phyloP scores from a whole-genome alignment of 2,888 invertebrate species.

The Crossocerus cetratus region DNA sequence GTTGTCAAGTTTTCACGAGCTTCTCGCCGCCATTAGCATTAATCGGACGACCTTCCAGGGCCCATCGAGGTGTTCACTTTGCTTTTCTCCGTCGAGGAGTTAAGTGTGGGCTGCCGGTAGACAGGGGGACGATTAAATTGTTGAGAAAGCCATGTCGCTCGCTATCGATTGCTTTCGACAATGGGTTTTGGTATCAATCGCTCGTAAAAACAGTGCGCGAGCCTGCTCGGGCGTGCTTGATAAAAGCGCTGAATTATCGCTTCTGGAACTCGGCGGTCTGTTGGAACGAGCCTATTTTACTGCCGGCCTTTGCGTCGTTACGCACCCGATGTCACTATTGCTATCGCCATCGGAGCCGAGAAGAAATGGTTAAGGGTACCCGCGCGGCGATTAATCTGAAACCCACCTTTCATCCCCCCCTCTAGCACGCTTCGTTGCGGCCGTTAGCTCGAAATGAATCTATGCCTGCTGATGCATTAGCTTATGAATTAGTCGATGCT shows the following conservation, averaged over 20 bases:
- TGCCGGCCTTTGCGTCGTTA: constrained; percentile 35
- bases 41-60: no score
- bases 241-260: constrained; percentile 56
- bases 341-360: constrained; percentile 18
- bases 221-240: constrained; percentile 49
- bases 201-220: constrained; percentile 46
- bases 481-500: background rate
- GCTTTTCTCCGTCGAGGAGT: no score
- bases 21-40: no score
- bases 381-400: background rate
- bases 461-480: no score
- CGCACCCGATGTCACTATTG: constrained; percentile 28
- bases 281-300: constrained; percentile 37
- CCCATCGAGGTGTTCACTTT: no score
- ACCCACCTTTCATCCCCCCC: background rate
- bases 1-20: no score
- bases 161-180: constrained; percentile 51
- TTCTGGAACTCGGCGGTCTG: constrained; percentile 35
- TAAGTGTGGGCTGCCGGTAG: no score
- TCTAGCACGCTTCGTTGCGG: background rate
- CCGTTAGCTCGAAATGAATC: background rate
- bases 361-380: constrained; percentile 5
- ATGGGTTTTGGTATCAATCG: constrained; percentile 51
- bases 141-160: constrained; percentile 28
- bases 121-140: no score